Evolutionary conservation across 2,888 invertebrate species (phyloP).

Genomic region (Eudemis profundana): DNA sequence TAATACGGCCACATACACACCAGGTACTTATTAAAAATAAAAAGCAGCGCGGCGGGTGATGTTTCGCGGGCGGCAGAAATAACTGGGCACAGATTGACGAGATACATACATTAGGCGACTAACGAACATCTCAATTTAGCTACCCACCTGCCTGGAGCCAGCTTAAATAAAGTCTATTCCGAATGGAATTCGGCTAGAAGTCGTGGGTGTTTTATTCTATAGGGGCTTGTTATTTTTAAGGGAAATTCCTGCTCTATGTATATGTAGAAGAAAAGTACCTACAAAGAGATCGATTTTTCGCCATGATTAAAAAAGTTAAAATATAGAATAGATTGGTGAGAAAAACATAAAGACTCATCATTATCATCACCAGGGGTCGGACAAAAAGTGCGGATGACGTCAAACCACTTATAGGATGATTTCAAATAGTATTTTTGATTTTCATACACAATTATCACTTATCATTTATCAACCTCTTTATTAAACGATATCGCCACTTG

Average conservation of each 20-base stretch:
- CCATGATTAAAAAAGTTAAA: too few relatives aligned
- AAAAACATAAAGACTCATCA: too few relatives aligned
- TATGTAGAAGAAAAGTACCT: too few relatives aligned
- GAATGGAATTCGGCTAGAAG: conserved; percentile 50
- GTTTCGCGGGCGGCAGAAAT: conserved; percentile 57
- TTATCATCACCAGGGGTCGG: too few relatives aligned
- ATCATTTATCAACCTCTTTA: too few relatives aligned
- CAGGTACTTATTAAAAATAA: conserved; percentile 43
- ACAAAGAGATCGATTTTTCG: too few relatives aligned
- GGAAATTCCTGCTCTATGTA: not conserved
- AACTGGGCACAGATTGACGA: conserved; percentile 55
- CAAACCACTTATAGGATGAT: too few relatives aligned
- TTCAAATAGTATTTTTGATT: too few relatives aligned
- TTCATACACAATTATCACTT: too few relatives aligned
- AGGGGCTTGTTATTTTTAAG: conserved; percentile 21
- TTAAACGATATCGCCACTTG: too few relatives aligned
- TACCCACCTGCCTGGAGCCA: conserved; percentile 57
- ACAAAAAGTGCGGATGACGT: too few relatives aligned
- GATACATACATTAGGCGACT: conserved; percentile 65
- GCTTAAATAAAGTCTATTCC: conserved; percentile 54
- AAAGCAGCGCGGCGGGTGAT: conserved; percentile 44
- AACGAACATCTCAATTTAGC: conserved; percentile 67
- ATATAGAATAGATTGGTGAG: too few relatives aligned
- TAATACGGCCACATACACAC: conserved; percentile 37
- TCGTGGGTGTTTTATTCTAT: conserved; percentile 29